A percentile compares a stretch with the other conserved stretches of the same genome.
Conservation (phyloP, 2,888 invertebrate species). For the Unio delphinus region DNA sequence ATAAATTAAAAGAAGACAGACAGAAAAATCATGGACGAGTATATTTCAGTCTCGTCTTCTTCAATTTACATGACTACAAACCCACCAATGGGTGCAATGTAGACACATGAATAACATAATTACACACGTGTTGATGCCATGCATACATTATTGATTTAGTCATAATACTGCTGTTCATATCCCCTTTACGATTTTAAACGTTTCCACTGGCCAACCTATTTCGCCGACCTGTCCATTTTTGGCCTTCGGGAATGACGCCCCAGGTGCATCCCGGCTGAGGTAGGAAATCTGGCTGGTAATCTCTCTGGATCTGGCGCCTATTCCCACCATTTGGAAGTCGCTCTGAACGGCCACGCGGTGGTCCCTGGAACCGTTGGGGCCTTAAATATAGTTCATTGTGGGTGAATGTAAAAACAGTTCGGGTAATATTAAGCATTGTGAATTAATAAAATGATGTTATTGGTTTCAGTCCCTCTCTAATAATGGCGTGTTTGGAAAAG, state of each 20-base stretch:
- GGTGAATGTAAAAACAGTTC: not conserved
- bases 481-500: too few relatives aligned
- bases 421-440: not conserved
- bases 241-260: conserved; percentile 52
- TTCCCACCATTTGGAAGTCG: conserved; percentile 50
- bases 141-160: too few relatives aligned
- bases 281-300: conserved; percentile 55
- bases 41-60: too few relatives aligned
- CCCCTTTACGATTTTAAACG: conserved; percentile 52
- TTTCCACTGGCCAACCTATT: conserved; percentile 59
- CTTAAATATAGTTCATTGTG: conserved; percentile 26
- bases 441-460: too few relatives aligned
- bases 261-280: conserved; percentile 49
- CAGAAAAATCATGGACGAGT: too few relatives aligned
- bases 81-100: too few relatives aligned
- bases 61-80: too few relatives aligned
- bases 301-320: conserved; percentile 46
- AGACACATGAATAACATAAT: too few relatives aligned
- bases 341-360: conserved; percentile 39
- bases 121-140: too few relatives aligned
- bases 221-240: conserved; percentile 59
- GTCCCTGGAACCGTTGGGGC: conserved; percentile 54
- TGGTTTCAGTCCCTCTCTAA: too few relatives aligned
- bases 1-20: too few relatives aligned
- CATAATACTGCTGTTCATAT: conserved; percentile 21